Base-by-base conservation (phyloP, 2,888 invertebrate species). In the Oscheius myriophilus region DNA sequence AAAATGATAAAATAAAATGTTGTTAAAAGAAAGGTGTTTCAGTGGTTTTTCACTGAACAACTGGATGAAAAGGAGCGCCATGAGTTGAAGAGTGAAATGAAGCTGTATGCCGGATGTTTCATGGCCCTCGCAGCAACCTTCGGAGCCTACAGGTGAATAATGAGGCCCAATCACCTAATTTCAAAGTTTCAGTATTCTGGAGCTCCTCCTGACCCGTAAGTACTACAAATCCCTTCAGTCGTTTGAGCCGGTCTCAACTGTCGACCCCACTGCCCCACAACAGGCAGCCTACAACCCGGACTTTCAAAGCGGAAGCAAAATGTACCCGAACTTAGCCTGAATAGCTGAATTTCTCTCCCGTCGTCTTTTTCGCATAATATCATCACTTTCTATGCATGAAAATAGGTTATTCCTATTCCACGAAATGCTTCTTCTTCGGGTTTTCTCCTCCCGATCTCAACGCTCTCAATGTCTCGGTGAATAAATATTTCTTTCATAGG, bases 221-320 rank as follows among this genome's bases (percentile, higher is more conserved):
- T 77, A 73, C 69, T 73, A 78, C 65, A 59, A 75, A 16, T 54
- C 75, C 11, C 68, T 80, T 53, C 71, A 71, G 53, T 66, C 72
- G 2, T 78, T 78, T 62, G 14, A 51, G 11, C 59, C 59, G 0
- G 59, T 67, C 11, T 26, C 67, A 42, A 51, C 51, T 2, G 16
- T 26, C 11, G 67, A 67, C 18, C 59, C 67, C 9, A 42, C 67
- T 6, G 67, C 67, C 26, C 67, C 67, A 0, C 58, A 58, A n/a
- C 67, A 67, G 25, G 16, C 49, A 12, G 41, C 67, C 12, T 67
- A 54, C 43, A 67, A 67, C 39, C 67, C 67, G 6, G 67, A 67
- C 11, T 67, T 61, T n/a, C n/a, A 9, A 1, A 7, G 42, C n/a
- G 7, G 21, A 2, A 33, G 43, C 7, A 65, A 65, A n/a, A 55